Evolutionary conservation across 2,113 vertebrate species (phyloP), one percentile per base, ranked within the genome.

Genomic region (Colistium nudipinnis): DNA sequence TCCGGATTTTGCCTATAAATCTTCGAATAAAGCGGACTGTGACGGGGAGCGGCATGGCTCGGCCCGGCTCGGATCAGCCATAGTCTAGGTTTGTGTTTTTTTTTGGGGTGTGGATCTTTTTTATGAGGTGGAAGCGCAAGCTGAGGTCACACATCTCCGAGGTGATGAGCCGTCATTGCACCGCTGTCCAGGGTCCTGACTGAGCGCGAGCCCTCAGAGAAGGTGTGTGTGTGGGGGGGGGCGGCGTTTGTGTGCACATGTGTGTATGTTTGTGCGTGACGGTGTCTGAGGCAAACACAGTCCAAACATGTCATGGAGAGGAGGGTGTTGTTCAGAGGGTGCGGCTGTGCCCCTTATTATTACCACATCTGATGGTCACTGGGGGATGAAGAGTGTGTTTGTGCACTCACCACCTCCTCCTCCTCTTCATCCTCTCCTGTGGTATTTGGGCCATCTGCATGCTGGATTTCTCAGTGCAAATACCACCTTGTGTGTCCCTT

Each of bases 111-210:
- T 13, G 45, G 6, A 17, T 53, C 8, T 31, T 17, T 52, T 3
- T 33, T n/a, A n/a, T n/a, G n/a, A n/a, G 7, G 3, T 3, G 24
- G 27, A 30, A 4, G 19, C 45, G 25, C 64, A 19, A 48, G 49
- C 25, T 59, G 24, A 69, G 83, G 63, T 85, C 69, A 76, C 69
- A 27, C 33, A 75, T 82, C 78, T 72, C 47, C 60, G 80, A 76
- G 87, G 88, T 70, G 64, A 92, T 92, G 92, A 88, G 72, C 89
- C 85, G 87, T 83, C 85, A 90, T 92, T 93, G 90, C 92, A 89
- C 81, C 89, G 91, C 89, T 91, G 80, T 93, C 93, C 92, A 85
- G 90, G 91, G 88, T 91, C 89, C 91, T 86, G 89, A 89, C 89
- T 93, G 92, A 92, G 86, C 61, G 86, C 88, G 66, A 85, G 16